Base-by-base conservation (phyloP, 2,888 invertebrate species). In the Agrotis segetum region DNA sequence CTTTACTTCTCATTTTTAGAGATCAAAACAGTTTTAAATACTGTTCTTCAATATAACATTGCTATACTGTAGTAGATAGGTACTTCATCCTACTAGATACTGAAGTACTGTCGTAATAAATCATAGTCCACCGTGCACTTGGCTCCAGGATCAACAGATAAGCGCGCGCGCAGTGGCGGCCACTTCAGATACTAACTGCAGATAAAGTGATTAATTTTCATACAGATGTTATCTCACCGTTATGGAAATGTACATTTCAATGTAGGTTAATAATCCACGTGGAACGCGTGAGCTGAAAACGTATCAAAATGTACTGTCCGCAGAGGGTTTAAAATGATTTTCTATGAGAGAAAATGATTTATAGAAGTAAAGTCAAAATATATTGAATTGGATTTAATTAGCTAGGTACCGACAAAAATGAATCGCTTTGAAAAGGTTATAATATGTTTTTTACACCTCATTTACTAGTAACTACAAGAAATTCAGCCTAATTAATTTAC, bases 61-160 rank as follows among this genome's bases (percentile, higher is more conserved):
- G 24, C 52, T 49, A 47, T 19, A 46, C 13, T 34, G 14, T n/a
- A n/a, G 56, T 2, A 56, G 55, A 2, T n/a, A 5, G 13, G 56
- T 69, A 59, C 44, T 29, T 46, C n/a, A n/a, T 56, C 46, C 53
- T 60, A 46, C 46, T 24, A n/a, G 44, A 29, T 49, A 65, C 61
- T 66, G 55, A 52, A 81, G 67, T 49, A 34, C 64, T 11, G 52
- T 53, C 65, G 16, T 59, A 64, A 80, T 73, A 83, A 73, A 83
- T 83, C 81, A 72, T 75, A 76, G 44, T 58, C 68, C 67, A 75
- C 17, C 44, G 59, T 40, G 11, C 70, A 65, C 68, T 83, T 80
- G 77, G 71, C 64, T 70, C 59, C 55, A 80, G 72, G 58, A 69
- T 62, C 62, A 68, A 82, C 52, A 66, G 67, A 59, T 16, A 59